Conservation (phyloP, 2,797 vertebrate species). For the Hafferia zeledoni region DNA sequence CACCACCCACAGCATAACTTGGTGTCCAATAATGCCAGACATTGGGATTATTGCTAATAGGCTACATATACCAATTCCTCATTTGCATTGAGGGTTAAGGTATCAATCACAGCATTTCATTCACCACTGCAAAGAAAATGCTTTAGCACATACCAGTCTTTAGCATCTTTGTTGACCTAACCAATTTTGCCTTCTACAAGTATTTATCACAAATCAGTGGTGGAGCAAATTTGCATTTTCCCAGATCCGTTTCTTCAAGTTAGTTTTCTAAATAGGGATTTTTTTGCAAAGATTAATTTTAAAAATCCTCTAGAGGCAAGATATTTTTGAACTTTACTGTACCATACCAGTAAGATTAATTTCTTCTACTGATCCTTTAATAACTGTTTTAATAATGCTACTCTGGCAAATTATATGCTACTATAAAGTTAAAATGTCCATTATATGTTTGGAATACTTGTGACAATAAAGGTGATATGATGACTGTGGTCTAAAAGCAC, state of each 20-base stretch:
- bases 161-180: neutral
- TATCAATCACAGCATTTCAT: neutral
- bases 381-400: slow-evolving; percentile 19
- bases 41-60: neutral
- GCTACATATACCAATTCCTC: neutral
- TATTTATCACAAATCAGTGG: neutral
- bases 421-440: neutral
- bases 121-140: neutral
- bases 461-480: neutral
- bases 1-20: accelerated
- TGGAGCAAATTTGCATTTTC: neutral
- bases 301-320: neutral
- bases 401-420: slow-evolving; percentile 31
- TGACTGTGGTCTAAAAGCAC: neutral
- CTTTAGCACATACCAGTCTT: neutral
- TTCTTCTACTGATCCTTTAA: slow-evolving; percentile 41
- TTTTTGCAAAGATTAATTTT: slow-evolving; percentile 53
- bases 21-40: neutral
- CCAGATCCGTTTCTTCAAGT: neutral
- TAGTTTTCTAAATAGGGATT: slow-evolving; percentile 33
- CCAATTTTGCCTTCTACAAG: neutral
- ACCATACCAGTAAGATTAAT: slow-evolving; percentile 34
- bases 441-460: neutral
- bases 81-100: too few species aligned
- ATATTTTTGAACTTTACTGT: slow-evolving; percentile 31